These are phyloP conservation scores for Auanema freiburgensis DNA, from an alignment of 2,888 invertebrate genomes.

Conservation along the genomic window DNA sequence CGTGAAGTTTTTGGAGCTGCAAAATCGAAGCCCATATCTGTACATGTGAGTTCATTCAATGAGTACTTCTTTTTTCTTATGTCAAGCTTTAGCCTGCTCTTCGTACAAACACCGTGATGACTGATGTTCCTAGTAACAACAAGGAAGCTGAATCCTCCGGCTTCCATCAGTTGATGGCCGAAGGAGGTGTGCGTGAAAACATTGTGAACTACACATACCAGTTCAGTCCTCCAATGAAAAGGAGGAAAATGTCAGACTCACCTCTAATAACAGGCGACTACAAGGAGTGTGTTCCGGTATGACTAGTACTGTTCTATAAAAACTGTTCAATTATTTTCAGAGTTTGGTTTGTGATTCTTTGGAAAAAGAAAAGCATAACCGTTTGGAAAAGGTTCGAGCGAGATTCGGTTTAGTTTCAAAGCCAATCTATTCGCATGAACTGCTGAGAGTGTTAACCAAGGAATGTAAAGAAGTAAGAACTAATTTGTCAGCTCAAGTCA, in stretches of 20 bases:
- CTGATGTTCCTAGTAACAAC: not conserved
- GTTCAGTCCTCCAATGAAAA: conserved; percentile 37
- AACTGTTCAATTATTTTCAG: not conserved
- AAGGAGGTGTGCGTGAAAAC: conserved; percentile 17
- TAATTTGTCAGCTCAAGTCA: too few relatives aligned
- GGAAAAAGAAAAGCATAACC: not conserved
- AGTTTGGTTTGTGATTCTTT: not conserved
- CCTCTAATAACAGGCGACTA: conserved; percentile 11
- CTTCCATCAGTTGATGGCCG: conserved; percentile 34
- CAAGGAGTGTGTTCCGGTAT: conserved; percentile 26
- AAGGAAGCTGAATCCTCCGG: conserved; percentile 12
- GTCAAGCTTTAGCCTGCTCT: conserved; percentile 17
- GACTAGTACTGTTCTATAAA: not conserved
- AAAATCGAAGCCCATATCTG: too few relatives aligned
- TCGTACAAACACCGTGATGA: conserved; percentile 25
- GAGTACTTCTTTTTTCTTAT: not conserved
- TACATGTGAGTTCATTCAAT: too few relatives aligned
- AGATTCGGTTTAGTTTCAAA: conserved; percentile 20
- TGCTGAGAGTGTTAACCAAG: conserved; percentile 21
- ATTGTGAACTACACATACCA: conserved; percentile 20
- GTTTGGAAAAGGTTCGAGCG: conserved; percentile 23
- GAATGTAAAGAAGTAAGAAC: conserved; percentile 13
- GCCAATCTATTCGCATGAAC: conserved; percentile 27
- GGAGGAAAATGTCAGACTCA: conserved; percentile 24
- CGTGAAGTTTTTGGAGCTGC: too few relatives aligned